A percentile compares a stretch with the other conserved stretches of the same genome.
Conservation (phyloP, 2,888 invertebrate species). For the Formica aserva region DNA sequence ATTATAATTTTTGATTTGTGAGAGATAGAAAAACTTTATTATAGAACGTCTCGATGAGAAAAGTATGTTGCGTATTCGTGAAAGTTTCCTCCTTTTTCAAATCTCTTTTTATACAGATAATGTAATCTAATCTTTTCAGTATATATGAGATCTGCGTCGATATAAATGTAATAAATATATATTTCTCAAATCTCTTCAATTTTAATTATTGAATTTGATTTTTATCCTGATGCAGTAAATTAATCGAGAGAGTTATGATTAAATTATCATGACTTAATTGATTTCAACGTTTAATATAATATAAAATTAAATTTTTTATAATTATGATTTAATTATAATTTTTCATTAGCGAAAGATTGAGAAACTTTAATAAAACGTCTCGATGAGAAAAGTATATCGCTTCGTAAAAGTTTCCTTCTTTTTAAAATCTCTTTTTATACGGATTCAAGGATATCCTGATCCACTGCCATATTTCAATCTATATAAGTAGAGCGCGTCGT, state of each 20-base stretch:
- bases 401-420: neutral
- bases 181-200: neutral
- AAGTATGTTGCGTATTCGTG: neutral
- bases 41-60: neutral
- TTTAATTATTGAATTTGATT: slow-evolving; percentile 1
- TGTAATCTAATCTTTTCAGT: neutral
- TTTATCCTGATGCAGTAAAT: neutral
- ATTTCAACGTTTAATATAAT: neutral
- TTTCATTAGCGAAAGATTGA: neutral
- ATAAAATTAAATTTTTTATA: neutral
- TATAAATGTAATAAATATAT: neutral
- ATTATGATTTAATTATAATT: neutral
- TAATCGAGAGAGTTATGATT: neutral
- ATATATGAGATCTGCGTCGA: neutral
- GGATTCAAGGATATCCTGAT: neutral
- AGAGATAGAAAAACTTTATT: neutral
- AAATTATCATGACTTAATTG: neutral
- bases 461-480: neutral
- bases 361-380: neutral
- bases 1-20: slow-evolving; percentile 1
- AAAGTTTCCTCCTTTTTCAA: neutral
- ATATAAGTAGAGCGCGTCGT: neutral
- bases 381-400: neutral
- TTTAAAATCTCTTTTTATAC: neutral
- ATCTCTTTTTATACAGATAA: neutral